Base-by-base conservation (phyloP, 2,888 invertebrate genomes). In the Catocala nupta region DNA sequence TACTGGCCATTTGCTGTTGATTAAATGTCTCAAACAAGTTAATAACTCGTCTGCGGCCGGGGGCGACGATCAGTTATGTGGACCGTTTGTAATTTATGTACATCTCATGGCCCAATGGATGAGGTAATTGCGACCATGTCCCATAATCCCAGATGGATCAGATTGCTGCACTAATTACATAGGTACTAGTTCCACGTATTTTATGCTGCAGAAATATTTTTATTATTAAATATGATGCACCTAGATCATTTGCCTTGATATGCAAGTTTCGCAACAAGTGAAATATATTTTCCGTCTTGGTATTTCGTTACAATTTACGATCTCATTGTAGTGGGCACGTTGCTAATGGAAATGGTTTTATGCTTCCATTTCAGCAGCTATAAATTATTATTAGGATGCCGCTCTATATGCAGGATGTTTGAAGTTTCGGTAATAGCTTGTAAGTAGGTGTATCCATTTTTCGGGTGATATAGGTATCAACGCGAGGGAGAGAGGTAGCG, bases 31-130 rank as follows among this genome's bases (percentile, higher is more conserved):
- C 55, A 72, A 71, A 72, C 77, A 63, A 75, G 75, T 78, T 81
- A 73, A 72, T 78, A 75, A 77, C 75, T 74, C 68, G 65, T 66
- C 65, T 54, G 60, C 72, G 60, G 68, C 79, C 71, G 63, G 60
- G 72, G 69, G 74, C 72, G 70, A 51, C 49, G 43, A 65, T 70
- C 61, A 62, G 65, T 61, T 75, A 73, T 70, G 60, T 73, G 63
- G 65, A 71, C 71, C 80, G 79, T 79, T 73, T 65, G 69, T 82
- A 84, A 85, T 83, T 81, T 78, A 81, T 85, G 80, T 79, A 74
- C 80, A 77, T 78, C 78, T 81, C 81, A 84, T 81, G 84, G 82
- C 68, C 82, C 80, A 87, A 81, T 83, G 80, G 77, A 59, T 79
- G 68, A 73, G 69, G 68, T 88, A 87, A 89, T 89, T 85, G 79